phyloP scores from a whole-genome alignment of 2,113 vertebrate genomes.

The Steatornis caripensis region DNA sequence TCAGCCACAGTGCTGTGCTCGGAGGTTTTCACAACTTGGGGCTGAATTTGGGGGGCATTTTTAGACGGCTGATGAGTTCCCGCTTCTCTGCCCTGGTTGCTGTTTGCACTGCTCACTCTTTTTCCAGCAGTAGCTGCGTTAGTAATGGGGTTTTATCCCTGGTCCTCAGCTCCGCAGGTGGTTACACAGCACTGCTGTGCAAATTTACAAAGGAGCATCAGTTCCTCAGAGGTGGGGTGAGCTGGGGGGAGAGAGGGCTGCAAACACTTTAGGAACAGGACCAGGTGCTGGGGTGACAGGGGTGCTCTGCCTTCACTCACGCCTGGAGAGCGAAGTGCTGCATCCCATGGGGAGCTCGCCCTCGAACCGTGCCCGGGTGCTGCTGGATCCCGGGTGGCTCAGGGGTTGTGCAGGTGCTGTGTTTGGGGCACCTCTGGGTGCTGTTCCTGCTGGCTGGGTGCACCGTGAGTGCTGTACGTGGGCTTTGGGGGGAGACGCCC shows the following conservation, averaged over 20 bases:
- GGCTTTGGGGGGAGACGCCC: background rate
- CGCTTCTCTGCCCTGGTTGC: no score
- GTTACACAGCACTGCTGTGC: background rate
- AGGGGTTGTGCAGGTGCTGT: background rate
- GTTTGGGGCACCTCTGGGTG: background rate
- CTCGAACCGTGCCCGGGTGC: background rate
- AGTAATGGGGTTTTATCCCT: background rate
- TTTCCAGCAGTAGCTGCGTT: no score
- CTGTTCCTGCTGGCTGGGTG: accelerated
- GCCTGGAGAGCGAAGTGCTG: background rate
- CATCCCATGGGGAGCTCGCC: background rate
- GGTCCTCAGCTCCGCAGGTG: background rate
- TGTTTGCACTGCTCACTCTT: no score
- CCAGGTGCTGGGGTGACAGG: background rate
- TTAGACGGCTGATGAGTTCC: no score
- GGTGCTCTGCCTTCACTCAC: background rate
- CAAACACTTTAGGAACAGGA: background rate
- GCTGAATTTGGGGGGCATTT: no score
- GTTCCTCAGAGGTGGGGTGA: background rate
- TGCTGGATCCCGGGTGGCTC: background rate
- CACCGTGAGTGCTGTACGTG: accelerated
- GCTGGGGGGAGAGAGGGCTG: background rate
- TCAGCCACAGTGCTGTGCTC: no score
- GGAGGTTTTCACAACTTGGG: no score
- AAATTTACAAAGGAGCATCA: background rate